Evolutionary conservation across 2,113 vertebrate species (phyloP).

Genomic region (Chlorodrepanis virens): DNA sequence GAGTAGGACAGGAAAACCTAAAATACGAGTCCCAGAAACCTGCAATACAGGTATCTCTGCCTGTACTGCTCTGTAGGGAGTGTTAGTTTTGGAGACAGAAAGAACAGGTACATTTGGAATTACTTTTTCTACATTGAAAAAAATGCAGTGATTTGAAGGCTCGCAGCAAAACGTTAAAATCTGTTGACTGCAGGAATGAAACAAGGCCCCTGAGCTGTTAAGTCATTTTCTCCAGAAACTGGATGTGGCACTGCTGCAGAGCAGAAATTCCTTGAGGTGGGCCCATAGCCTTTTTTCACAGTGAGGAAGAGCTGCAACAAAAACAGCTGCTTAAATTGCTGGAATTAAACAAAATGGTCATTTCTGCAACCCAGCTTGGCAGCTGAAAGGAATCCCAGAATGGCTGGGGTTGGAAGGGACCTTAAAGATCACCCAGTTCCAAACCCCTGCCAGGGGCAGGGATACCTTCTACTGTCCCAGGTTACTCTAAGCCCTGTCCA

Average conservation of each 20-base stretch:
- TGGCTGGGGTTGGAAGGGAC: background rate
- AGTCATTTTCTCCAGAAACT: background rate
- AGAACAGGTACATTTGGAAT: background rate
- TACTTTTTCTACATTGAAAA: background rate
- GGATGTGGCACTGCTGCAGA: background rate
- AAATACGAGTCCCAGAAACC: conserved; percentile 43
- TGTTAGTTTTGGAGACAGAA: background rate
- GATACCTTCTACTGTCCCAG: background rate
- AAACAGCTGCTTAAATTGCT: background rate
- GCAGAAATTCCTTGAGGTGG: background rate
- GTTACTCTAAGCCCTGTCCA: background rate
- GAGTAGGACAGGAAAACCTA: conserved; percentile 12
- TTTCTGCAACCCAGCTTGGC: background rate
- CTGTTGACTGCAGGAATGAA: background rate
- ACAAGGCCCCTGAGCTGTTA: background rate
- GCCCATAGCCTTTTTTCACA: accelerated
- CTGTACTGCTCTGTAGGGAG: background rate
- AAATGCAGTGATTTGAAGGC: background rate
- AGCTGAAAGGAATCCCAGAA: background rate
- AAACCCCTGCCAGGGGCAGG: background rate
- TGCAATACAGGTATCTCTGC: conserved; percentile 49
- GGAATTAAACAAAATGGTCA: background rate
- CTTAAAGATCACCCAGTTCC: background rate
- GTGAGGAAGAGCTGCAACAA: background rate
- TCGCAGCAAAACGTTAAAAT: background rate